Conservation (phyloP, 2,113 vertebrate genomes). For the Oreochromis aureus region DNA sequence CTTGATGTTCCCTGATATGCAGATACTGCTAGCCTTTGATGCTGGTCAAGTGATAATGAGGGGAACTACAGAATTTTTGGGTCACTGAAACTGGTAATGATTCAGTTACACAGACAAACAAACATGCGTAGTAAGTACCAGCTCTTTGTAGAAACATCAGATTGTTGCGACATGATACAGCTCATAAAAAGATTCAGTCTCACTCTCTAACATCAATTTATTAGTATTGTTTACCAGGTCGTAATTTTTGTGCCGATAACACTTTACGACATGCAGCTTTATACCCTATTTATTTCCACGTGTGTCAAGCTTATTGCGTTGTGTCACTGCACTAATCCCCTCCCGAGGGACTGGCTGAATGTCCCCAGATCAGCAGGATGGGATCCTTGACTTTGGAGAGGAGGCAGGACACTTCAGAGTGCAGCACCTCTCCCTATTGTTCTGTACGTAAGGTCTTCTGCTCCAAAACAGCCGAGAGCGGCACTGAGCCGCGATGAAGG, state of each 20-base stretch:
- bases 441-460: not conserved
- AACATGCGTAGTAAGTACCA: not conserved
- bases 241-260: not conserved
- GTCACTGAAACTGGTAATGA: constrained; percentile 28
- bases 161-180: not conserved
- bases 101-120: not conserved
- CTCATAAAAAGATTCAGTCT: not conserved
- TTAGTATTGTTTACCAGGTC: not conserved
- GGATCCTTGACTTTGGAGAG: not conserved
- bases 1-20: not conserved
- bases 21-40: not conserved
- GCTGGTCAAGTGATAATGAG: constrained; percentile 9
- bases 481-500: not conserved
- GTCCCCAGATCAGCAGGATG: constrained; percentile 57
- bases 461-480: not conserved
- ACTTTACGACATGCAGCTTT: not conserved
- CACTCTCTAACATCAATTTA: not conserved
- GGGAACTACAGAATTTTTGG: constrained; percentile 30
- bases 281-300: not conserved
- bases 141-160: not conserved
- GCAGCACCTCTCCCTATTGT: constrained; percentile 48
- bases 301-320: not conserved
- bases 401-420: constrained; percentile 26
- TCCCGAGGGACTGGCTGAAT: constrained; percentile 7
- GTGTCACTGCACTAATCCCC: constrained; percentile 27